phyloP scores from a whole-genome alignment of 2,888 invertebrate species.

The Silvanus unidentatus region DNA sequence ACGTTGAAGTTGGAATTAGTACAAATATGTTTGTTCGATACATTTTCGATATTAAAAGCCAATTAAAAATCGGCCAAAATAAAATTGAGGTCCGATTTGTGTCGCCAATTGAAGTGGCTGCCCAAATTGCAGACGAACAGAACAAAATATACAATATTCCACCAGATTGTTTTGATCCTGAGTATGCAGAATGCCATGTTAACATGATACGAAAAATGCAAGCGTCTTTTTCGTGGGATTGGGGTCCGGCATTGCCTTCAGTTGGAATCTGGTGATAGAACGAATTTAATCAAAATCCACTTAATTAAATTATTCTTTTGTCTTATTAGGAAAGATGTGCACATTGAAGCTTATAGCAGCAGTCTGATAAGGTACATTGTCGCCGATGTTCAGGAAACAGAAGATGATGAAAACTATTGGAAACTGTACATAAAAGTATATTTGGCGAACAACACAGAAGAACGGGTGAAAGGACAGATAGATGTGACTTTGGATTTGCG shows the following conservation, averaged over 20 bases:
- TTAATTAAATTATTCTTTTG: neutral
- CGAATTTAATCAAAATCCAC: neutral
- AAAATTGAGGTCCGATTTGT: slow-evolving; percentile 6
- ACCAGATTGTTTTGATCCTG: slow-evolving; percentile 62
- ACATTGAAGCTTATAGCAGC: slow-evolving; percentile 57
- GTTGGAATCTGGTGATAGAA: slow-evolving; percentile 76
- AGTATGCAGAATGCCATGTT: slow-evolving; percentile 83
- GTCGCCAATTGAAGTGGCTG: slow-evolving; percentile 34
- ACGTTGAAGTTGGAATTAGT: slow-evolving; percentile 55
- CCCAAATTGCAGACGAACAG: slow-evolving; percentile 25
- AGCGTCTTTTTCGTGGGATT: slow-evolving; percentile 91
- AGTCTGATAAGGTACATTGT: slow-evolving; percentile 59
- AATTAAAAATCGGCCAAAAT: slow-evolving; percentile 48
- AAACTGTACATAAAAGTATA: slow-evolving; percentile 42
- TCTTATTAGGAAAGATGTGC: slow-evolving; percentile 59
- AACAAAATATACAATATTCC: slow-evolving; percentile 49
- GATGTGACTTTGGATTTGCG: slow-evolving; percentile 4
- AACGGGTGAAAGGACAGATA: slow-evolving; percentile 5
- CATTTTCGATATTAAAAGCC: slow-evolving; percentile 59
- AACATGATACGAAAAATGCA: slow-evolving; percentile 90
- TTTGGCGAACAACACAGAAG: slow-evolving; percentile 30
- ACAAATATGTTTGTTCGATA: slow-evolving; percentile 85
- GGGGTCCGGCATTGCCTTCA: slow-evolving; percentile 92
- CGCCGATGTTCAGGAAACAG: slow-evolving; percentile 30
- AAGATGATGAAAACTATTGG: slow-evolving; percentile 42